Percentiles rank a stretch among this genome's conserved stretches.
phyloP scores from a whole-genome alignment of 2,797 vertebrate species.

The Leuciscus waleckii region DNA sequence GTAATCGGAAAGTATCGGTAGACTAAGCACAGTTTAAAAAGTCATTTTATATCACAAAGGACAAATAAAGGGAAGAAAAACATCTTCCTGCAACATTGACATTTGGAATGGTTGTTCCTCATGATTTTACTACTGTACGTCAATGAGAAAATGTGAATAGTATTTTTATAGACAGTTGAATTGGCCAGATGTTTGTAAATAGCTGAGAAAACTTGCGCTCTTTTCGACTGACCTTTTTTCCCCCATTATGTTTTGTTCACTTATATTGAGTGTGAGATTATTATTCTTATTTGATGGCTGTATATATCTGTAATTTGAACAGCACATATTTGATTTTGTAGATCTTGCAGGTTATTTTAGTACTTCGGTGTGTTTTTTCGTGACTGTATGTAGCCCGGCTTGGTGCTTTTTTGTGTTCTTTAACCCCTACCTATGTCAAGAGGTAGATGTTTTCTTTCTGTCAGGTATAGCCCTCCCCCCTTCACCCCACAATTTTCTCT shows the following conservation, averaged over 20 bases:
- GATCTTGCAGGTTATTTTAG: conserved; percentile 74
- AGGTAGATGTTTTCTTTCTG: conserved; percentile 79
- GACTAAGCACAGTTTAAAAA: conserved; percentile 79
- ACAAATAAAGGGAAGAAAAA: conserved; percentile 46
- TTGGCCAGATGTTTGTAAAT: conserved; percentile 95
- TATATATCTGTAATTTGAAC: conserved; percentile 82
- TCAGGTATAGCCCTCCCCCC: conserved; percentile 69
- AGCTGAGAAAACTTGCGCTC: conserved; percentile 77
- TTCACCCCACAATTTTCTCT: conserved; percentile 62
- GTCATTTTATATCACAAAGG: conserved; percentile 58
- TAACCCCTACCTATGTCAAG: conserved; percentile 84
- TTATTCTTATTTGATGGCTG: conserved; percentile 75
- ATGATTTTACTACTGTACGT: conserved; percentile 85
- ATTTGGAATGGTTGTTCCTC: conserved; percentile 66
- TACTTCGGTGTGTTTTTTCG: conserved; percentile 70
- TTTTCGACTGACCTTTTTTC: conserved; percentile 66
- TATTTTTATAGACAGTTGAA: conserved; percentile 98
- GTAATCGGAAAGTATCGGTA: conserved; percentile 58
- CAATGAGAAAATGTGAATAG: conserved; percentile 92
- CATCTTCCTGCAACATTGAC: conserved; percentile 65
- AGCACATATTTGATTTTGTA: conserved; percentile 82
- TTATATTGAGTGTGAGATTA: conserved; percentile 73
- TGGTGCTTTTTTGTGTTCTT: conserved; percentile 83
- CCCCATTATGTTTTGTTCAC: conserved; percentile 79
- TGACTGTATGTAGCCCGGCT: conserved; percentile 89